Base-by-base conservation (phyloP, 2,113 vertebrate genomes). In the Tetrax tetrax region DNA sequence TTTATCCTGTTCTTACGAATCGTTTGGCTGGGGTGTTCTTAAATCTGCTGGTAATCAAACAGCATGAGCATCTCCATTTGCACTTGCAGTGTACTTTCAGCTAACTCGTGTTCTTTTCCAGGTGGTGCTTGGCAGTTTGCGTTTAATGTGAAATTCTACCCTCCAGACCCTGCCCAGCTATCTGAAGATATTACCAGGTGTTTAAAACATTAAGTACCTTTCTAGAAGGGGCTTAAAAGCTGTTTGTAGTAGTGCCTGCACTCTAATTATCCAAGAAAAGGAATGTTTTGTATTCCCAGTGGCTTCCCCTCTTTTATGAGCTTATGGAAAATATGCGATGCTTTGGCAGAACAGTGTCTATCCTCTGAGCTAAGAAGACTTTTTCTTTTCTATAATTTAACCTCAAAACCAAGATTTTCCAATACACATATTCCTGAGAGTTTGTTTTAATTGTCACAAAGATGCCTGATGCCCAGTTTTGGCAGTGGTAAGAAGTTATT, bases 61-160 rank as follows among this genome's bases (percentile, higher is more conserved):
- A 72, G 29, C 28, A 9, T 57, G 64, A 79, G 38, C 56, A 69
- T 82, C 86, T 89, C 65, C 28, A 1, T 87, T 83, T 80, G 43
- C 18, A 29, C 47, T 87, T 66, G 14, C 35, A n/a, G 43, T 25
- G 50, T 65, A n/a, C 38, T 81, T 90, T 84, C 59, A 94, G 28
- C 90, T 35, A 92, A 56, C 22, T 9, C 97, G 21, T 96, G 10
- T 84, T 61, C 96, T 94, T 95, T 94, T 93, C 20, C 97, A 99
- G 99, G 98, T 98, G 99, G 98, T 84, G 98, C 99, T 97, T 99
- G 99, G 99, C 99, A 98, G 96, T 99, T 99, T 97, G 98, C 99
- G 38, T 99, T 99, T 97, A 99, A 99, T 92, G 99, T 99, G 68
- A 99, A 99, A 97, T 99, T 99, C 98, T 99, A 99, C 96, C 99